These are phyloP conservation scores for Baronia brevicornis DNA, from an alignment of 2,888 invertebrate genomes.

Conservation along the genomic window DNA sequence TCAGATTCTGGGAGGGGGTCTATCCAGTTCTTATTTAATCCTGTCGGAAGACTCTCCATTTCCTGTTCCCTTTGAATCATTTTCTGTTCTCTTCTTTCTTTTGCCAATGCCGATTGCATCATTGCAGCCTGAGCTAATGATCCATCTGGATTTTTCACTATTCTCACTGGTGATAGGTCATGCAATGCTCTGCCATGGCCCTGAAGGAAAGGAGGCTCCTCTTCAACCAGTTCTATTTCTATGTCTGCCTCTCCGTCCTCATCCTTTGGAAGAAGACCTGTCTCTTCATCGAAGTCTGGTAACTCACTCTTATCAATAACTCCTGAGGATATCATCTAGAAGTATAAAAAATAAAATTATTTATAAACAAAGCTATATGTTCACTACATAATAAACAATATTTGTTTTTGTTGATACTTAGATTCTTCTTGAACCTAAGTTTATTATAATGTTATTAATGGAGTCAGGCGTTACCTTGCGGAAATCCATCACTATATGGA, in stretches of 20 bases:
- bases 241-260: conserved; percentile 98
- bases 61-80: conserved; percentile 95
- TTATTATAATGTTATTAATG: no score
- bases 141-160: conserved; percentile 99
- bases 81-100: conserved; percentile 96
- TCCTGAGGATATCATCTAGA: conserved; percentile 91
- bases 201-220: conserved; percentile 97
- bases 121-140: conserved; percentile 99
- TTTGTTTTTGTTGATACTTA: no score
- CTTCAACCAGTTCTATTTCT: conserved; percentile 99
- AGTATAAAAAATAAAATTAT: conserved; percentile 11
- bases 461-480: no score
- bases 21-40: conserved; percentile 94
- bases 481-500: no score
- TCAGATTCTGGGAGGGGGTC: conserved; percentile 94
- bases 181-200: conserved; percentile 94
- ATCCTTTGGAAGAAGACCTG: conserved; percentile 92
- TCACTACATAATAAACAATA: no score
- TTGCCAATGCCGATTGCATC: conserved; percentile 99
- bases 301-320: conserved; percentile 94
- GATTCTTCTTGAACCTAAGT: no score
- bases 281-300: conserved; percentile 98
- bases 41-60: conserved; percentile 88
- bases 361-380: neutral
- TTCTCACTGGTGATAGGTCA: conserved; percentile 94